A percentile compares a stretch with the other conserved stretches of the same genome.
These are phyloP conservation scores for Stegodyphus dumicola DNA, from an alignment of 1,140 invertebrate genomes.

Conservation along the genomic window DNA sequence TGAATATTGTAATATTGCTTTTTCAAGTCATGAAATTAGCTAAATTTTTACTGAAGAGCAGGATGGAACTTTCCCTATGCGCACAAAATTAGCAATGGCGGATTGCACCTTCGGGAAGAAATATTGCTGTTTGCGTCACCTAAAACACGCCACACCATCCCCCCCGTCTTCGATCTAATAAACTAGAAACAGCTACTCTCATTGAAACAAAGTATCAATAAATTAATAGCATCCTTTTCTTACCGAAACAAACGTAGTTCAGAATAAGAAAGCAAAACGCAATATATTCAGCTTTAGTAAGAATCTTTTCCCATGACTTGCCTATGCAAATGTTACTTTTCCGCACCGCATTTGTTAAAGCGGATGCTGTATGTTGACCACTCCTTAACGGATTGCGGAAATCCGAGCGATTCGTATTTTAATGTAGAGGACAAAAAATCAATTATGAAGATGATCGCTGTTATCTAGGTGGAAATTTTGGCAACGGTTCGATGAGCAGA, in stretches of 20 bases:
- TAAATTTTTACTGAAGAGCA: too few species aligned
- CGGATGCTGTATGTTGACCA: background rate
- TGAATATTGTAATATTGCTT: too few species aligned
- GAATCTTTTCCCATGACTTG: background rate
- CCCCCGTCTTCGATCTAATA: too few species aligned
- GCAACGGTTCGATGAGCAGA: constrained; percentile 27
- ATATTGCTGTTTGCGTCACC: too few species aligned
- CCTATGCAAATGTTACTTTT: background rate
- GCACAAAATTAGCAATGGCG: too few species aligned
- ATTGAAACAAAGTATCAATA: too few species aligned
- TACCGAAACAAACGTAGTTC: background rate
- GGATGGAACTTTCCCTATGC: too few species aligned
- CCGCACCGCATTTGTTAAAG: background rate
- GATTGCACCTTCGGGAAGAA: too few species aligned
- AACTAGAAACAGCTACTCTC: too few species aligned
- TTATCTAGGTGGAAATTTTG: constrained; percentile 35
- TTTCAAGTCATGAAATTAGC: too few species aligned
- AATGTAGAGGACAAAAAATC: constrained; percentile 27
- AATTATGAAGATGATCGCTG: background rate
- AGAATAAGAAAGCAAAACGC: background rate
- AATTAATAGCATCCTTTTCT: background rate
- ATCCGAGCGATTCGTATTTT: constrained; percentile 16
- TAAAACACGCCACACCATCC: too few species aligned
- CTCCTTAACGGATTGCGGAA: constrained; percentile 17
- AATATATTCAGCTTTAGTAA: background rate